Base-by-base conservation (phyloP, 2,888 invertebrate genomes). In the Phragmatobia fuliginosa region DNA sequence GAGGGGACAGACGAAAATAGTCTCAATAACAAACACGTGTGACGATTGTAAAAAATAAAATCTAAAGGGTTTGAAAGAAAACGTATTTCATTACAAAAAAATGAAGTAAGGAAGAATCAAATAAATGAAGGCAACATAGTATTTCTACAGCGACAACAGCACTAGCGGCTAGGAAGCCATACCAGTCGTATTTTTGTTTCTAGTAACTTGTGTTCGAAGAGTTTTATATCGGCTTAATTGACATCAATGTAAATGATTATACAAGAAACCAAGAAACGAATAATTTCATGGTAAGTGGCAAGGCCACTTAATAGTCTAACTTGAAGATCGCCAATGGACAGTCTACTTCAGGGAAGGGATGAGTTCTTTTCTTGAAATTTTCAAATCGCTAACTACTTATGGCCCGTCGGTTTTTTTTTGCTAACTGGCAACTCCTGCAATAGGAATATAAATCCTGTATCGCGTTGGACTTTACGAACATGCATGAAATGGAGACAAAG, bases 1-100 rank as follows among this genome's bases (percentile, higher is more conserved):
- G 90, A 88, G 84, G 85, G 90, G 92, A 91, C 87, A 85, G 85
- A 85, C 90, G 56, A 70, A 92, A 94, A 94, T 94, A 94, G 93
- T 90, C 67, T 70, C 83, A 89, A 93, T 88, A 93, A 92, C 91
- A 92, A 92, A 92, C 94, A 94, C 86, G 91, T 94, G 94, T 87
- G 71, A 3, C 21, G 78, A 83, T 83, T 85, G 66, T 88, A 88
- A 93, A 91, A 92, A 90, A 83, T 80, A 74, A 83, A 83, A 84
- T 76, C 87, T 85, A 68, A 79, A 82, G 71, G 77, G 64, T 71
- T 76, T 69, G 38, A 18, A 56, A 59, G 38, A 52, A 41, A 68
- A 18, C 45, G 33, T 56, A 63, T 70, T 65, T 62, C 66, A 62
- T 62, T 65, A 63, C 58, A 38, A 45, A 36, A 69, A 67, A 68